These are phyloP conservation scores for Pelagia noctiluca DNA, from an alignment of 30 jellyfish, hydroid and myxozoan genomes.

Conservation along the genomic window DNA sequence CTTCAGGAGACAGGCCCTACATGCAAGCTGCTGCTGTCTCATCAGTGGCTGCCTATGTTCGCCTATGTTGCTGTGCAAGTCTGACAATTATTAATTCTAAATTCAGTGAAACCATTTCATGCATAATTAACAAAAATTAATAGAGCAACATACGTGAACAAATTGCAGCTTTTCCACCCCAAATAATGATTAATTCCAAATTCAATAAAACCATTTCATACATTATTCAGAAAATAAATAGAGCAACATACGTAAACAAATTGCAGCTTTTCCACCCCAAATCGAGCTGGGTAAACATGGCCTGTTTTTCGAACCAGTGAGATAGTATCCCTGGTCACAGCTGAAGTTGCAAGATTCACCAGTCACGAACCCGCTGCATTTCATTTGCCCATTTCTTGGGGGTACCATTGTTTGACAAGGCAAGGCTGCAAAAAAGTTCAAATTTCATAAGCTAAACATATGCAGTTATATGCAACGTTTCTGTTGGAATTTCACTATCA, in stretches of 20 bases:
- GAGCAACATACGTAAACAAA: constrained; percentile 39
- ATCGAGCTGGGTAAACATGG: constrained; percentile 20
- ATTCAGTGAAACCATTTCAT: too few species aligned
- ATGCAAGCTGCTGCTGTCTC: too few species aligned
- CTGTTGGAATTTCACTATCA: too few species aligned
- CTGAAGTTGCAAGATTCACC: constrained; percentile 20
- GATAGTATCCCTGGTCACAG: constrained; percentile 17
- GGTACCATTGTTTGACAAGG: constrained; percentile 46
- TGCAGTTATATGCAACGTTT: background rate
- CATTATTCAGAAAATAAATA: too few species aligned
- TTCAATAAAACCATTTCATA: too few species aligned
- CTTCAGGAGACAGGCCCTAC: too few species aligned
- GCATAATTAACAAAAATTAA: too few species aligned
- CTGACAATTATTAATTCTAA: too few species aligned
- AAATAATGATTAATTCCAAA: too few species aligned
- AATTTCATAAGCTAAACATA: background rate
- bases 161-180: constrained; percentile 18
- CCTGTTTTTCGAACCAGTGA: constrained; percentile 29
- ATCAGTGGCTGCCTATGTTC: too few species aligned
- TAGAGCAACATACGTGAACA: constrained; percentile 45
- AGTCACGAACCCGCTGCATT: constrained; percentile 39
- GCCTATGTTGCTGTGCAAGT: too few species aligned
- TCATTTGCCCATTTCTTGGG: constrained; percentile 27
- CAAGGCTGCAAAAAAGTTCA: constrained; percentile 5
- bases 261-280: constrained; percentile 22